phyloP scores from a whole-genome alignment of 2,797 vertebrate genomes.

The Streptopelia turtur region DNA sequence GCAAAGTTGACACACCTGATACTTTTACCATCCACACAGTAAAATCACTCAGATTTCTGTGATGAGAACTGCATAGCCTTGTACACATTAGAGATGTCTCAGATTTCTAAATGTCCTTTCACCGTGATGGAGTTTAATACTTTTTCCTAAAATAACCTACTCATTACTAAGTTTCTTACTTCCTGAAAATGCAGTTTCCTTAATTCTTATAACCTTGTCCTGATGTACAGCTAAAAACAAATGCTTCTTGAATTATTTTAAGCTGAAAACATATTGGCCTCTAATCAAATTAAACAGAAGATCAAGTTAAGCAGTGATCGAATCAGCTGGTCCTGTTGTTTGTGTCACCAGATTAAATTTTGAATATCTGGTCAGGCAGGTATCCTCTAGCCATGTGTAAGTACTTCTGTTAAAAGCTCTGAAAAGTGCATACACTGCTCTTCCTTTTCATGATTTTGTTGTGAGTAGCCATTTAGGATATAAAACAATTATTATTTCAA shows the following conservation, averaged over 20 bases:
- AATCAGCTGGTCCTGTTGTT: slow-evolving; percentile 4
- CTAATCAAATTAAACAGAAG: slow-evolving; percentile 37
- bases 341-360: slow-evolving; percentile 7
- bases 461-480: neutral
- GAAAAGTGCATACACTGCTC: neutral
- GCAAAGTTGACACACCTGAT: neutral
- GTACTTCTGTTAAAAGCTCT: neutral
- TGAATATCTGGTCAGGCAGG: neutral
- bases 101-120: slow-evolving; percentile 25
- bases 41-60: slow-evolving; percentile 43
- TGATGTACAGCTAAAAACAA: neutral
- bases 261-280: slow-evolving; percentile 17
- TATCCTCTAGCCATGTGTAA: neutral
- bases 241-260: slow-evolving; percentile 47
- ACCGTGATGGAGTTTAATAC: neutral
- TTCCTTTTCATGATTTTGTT: neutral
- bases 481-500: neutral
- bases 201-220: slow-evolving; percentile 46
- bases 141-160: slow-evolving; percentile 8
- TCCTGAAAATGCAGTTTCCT: slow-evolving; percentile 32
- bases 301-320: slow-evolving; percentile 27
- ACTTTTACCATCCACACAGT: neutral
- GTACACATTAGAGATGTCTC: slow-evolving; percentile 22
- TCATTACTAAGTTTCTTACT: slow-evolving; percentile 12
- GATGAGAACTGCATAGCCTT: neutral